phyloP scores from a whole-genome alignment of 2,797 vertebrate species.

The Cirrhinus mrigala region DNA sequence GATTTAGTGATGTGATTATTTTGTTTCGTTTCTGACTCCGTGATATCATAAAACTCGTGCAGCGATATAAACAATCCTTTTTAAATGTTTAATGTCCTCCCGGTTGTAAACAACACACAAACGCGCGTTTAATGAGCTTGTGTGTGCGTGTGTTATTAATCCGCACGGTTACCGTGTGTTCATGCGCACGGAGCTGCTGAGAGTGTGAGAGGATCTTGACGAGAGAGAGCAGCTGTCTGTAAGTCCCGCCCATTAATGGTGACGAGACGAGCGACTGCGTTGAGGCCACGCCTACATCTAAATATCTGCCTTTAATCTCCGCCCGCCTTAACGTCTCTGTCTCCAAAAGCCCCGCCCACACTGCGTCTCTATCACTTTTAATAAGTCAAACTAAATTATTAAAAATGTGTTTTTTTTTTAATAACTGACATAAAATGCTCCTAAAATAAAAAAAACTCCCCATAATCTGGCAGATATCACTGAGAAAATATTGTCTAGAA shows the following conservation, averaged over 20 bases:
- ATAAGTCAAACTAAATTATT: conserved; percentile 46
- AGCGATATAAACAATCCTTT: neutral
- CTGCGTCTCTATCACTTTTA: conserved; percentile 74
- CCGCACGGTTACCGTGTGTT: neutral
- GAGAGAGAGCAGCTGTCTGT: conserved; percentile 77
- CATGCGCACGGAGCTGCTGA: neutral
- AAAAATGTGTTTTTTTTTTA: neutral
- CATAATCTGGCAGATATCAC: neutral
- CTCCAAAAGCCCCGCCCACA: conserved; percentile 57
- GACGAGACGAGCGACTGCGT: conserved; percentile 79
- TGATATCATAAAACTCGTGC: conserved; percentile 8
- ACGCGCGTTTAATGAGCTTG: conserved; percentile 48
- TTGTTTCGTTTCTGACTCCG: conserved; percentile 5
- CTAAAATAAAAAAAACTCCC: neutral
- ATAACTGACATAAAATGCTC: neutral
- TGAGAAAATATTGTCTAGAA: neutral
- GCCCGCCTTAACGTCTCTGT: conserved; percentile 41
- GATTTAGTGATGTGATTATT: conserved; percentile 5
- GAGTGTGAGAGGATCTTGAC: conserved; percentile 71
- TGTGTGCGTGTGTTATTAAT: conserved; percentile 32
- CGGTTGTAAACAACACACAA: neutral
- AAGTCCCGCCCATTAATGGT: conserved; percentile 43
- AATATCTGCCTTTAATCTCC: conserved; percentile 26
- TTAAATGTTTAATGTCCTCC: conserved; percentile 1
- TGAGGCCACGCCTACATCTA: conserved; percentile 66